phyloP scores from a whole-genome alignment of 92 coral and sea anemone species.

The Phenganax marumi region DNA sequence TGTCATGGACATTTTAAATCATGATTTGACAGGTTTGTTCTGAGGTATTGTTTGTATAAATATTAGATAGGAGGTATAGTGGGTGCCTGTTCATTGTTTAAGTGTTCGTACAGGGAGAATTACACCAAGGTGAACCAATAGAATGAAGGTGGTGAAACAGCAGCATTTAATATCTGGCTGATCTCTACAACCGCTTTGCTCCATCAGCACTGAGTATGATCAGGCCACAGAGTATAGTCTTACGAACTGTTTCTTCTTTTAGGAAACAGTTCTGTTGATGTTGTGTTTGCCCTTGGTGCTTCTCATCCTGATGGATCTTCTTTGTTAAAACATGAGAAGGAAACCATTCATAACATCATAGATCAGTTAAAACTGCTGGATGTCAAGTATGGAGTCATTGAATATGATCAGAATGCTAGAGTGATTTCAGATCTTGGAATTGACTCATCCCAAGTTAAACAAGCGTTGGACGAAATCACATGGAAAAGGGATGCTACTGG shows the following conservation, averaged over 20 bases:
- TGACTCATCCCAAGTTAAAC: constrained; percentile 23
- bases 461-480: constrained; percentile 1
- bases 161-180: too few species aligned
- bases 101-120: too few species aligned
- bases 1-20: constrained; percentile 21
- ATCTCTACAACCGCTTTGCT: background rate
- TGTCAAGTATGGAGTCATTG: constrained; percentile 25
- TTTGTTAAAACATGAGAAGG: constrained; percentile 11
- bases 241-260: background rate
- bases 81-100: background rate
- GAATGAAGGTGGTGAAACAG: too few species aligned
- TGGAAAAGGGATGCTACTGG: constrained; percentile 36
- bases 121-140: too few species aligned
- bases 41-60: background rate
- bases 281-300: constrained; percentile 26
- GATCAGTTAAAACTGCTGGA: constrained; percentile 31
- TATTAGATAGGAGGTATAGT: background rate
- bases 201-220: background rate
- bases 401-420: constrained; percentile 21
- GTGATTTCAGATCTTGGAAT: constrained; percentile 19
- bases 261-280: constrained; percentile 29
- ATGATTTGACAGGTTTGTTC: background rate
- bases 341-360: constrained; percentile 15
- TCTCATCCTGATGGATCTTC: constrained; percentile 18
- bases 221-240: background rate